Evolutionary conservation across 2,888 invertebrate species (phyloP), one percentile per base, ranked within the genome.

Genomic region (Leptarthrus brevirostris): DNA sequence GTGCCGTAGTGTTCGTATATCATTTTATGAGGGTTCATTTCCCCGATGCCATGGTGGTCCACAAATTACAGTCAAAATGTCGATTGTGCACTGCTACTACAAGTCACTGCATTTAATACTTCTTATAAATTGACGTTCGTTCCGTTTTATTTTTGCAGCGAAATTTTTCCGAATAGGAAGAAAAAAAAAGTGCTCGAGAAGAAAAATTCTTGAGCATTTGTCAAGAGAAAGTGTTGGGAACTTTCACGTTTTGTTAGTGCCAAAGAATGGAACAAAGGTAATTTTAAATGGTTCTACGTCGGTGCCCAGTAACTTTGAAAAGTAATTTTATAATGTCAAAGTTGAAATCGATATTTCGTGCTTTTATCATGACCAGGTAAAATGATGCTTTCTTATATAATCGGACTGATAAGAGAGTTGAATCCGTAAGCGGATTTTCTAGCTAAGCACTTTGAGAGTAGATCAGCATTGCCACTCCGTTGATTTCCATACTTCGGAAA

Each of bases 261-360:
- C 2, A 26, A 18, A 58, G 58, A 58, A 58, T 58, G 36, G 58
- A 34, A 58, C 58, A 34, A 58, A 58, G 58, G 34, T 58, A 58
- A 58, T 58, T 58, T 58, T 58, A 58, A 58, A 58, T 58, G 58
- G 58, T 58, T 58, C 58, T 58, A 58, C 18, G 34, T 36, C 58
- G 26, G 58, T 36, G 36, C 36, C 58, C 34, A 34, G 58, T 58
- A 58, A 58, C 58, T 58, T 58, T 58, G 18, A 36, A 36, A 58
- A 34, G 58, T 58, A 58, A 58, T 58, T 58, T 58, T 58, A 58
- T 58, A 36, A 18, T 58, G 36, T 58, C 36, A 36, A 36, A 58
- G 58, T 58, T 58, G 58, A 18, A 58, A 16, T 36, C 12, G 58
- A 12, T 30, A 36, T 36, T 36, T 36, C 36, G 6, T 49, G 20